Percentiles rank a stretch among this genome's conserved stretches.
phyloP scores from a whole-genome alignment of 2,888 invertebrate species.

The Clanis bilineata region DNA sequence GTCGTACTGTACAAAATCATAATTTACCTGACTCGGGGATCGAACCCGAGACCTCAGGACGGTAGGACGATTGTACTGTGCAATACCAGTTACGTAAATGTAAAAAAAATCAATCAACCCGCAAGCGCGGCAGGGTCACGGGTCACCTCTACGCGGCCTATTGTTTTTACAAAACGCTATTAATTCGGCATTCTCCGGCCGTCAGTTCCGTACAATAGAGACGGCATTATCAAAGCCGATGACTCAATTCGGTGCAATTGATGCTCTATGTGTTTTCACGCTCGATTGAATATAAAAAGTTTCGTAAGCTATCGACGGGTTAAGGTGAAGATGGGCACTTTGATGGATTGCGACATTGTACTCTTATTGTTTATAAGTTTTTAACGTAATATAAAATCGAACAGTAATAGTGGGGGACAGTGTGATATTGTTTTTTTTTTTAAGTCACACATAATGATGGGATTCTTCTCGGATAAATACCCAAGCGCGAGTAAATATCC shows the following conservation, averaged over 20 bases:
- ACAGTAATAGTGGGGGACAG: too few relatives aligned
- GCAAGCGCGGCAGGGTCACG: slow-evolving; percentile 1
- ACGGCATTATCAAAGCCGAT: slow-evolving; percentile 17
- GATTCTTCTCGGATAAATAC: too few relatives aligned
- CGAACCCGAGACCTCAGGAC: too few relatives aligned
- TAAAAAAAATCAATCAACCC: neutral
- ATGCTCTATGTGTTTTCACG: slow-evolving; percentile 17
- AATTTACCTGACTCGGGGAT: too few relatives aligned
- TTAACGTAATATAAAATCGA: neutral
- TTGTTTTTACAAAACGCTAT: slow-evolving; percentile 15
- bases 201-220: slow-evolving; percentile 13
- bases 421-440: too few relatives aligned
- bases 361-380: neutral
- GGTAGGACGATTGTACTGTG: neutral
- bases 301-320: slow-evolving; percentile 10
- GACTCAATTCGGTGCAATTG: slow-evolving; percentile 14
- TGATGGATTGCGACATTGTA: neutral
- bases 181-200: slow-evolving; percentile 13
- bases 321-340: slow-evolving; percentile 1
- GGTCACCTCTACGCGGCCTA: neutral
- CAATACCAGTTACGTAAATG: neutral
- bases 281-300: slow-evolving; percentile 18
- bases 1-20: too few relatives aligned
- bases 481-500: too few relatives aligned
- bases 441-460: too few relatives aligned